Evolutionary conservation across 2,113 vertebrate species (phyloP), one percentile per base, ranked within the genome.

Genomic region (Ceuthmochares aereus): DNA sequence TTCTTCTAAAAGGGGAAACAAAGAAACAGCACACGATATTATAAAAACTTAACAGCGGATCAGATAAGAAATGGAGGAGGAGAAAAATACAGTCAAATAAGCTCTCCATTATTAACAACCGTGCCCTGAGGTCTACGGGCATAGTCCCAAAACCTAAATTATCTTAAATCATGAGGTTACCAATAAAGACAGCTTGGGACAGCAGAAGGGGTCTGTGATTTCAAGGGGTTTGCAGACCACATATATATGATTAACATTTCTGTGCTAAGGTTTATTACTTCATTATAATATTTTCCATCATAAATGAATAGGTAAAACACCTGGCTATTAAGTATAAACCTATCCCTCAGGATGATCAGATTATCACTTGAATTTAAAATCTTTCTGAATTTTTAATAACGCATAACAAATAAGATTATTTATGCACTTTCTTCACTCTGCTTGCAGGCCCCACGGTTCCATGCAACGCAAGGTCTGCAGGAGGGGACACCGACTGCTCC

Each of bases 281-380:
- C 97, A 97, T 97, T 96, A 96, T 94, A 98, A 96, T 97, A 98
- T 97, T 97, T 97, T 97, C 98, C 90, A 97, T 97, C 97, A 91
- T 96, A 98, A 98, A 85, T 97, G 96, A 97, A 97, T 94, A 97
- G 97, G 97, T 97, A 97, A 97, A 98, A 97, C 95, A 98, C 97
- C 98, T 97, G 96, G 87, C 95, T 97, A 95, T 98, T 97, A 98
- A 97, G 97, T 84, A 97, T 56, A 98, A 97, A 96, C 96, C 96
- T 64, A 85, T 96, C 98, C 97, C 97, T 96, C 93, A 92, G 96
- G 96, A 97, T 97, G 96, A 95, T 95, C 97, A 96, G 96, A 98
- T 98, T 96, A 98, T 97, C 97, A 95, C 97, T 96, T 94, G 97
- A 97, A 97, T 97, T 97, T 96, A 97, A 98, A 97, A 97, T 97